Evolutionary conservation across 1,140 invertebrate genomes (phyloP), one percentile per base, ranked within the genome.

Genomic region (Drosophila baimaii): DNA sequence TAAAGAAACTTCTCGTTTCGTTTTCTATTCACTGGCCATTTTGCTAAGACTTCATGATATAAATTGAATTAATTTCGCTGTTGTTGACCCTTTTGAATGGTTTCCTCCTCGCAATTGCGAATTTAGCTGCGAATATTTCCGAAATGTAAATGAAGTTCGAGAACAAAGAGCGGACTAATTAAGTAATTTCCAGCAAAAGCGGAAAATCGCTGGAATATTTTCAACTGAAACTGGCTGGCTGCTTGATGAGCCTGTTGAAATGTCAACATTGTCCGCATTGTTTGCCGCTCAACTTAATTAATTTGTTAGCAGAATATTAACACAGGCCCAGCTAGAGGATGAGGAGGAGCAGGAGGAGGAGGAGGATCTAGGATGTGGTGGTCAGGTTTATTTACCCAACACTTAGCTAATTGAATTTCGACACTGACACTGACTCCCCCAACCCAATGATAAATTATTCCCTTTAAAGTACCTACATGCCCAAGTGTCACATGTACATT

Each of bases 341-440:
- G n/a, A n/a, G n/a, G n/a, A 27, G 29, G 35, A 37, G 25, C 3
- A 31, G 19, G n/a, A 13, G 49, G 31, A 13, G 62, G 8, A 43
- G 21, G 44, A 12, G 37, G 25, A 35, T 25, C 39, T 21, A 19
- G 51, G 25, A 25, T 55, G 23, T n/a, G 56, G 23, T 4, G 56
- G 52, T 57, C 59, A 52, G 37, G 61, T 77, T 71, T 69, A 69
- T 79, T 79, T 82, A 70, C 44, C 27, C 29, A 62, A 70, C 83
- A 82, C 76, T 85, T 85, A 88, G 83, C 82, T 85, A 85, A 85
- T 85, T 85, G 76, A 86, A 82, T 72, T 76, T 82, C 61, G 77
- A 47, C 69, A 72, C 54, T 71, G 69, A 49, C 51, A 49, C 51
- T 70, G 10, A 47, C 49, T 35, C 43, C n/a, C n/a, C 46, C 19